Base-by-base conservation (phyloP, 2,888 invertebrate species). In the Kryphioiulus occultus region DNA sequence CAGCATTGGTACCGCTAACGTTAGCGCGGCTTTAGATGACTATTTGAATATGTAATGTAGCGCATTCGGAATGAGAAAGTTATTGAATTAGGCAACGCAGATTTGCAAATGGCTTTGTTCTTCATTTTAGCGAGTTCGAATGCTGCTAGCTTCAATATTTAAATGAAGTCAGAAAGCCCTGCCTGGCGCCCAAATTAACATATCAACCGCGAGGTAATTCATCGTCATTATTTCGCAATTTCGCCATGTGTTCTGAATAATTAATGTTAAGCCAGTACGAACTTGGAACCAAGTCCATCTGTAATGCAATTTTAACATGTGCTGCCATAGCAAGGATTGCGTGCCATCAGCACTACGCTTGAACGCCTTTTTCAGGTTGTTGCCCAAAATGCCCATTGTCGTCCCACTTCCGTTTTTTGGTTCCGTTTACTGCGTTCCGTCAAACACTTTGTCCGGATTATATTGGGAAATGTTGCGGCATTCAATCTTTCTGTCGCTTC, bases 401-500 rank as follows among this genome's bases (percentile, higher is more conserved):
- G 17, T 47, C 15, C 15, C 47, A 17, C 47, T n/a, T 59, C n/a
- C 53, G n/a, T n/a, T 7, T n/a, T 59, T 59, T 59, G n/a, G 19
- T 59, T 59, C 53, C 53, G 53, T n/a, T 59, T n/a, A 59, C 53
- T 19, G n/a, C 7, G n/a, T 59, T n/a, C 53, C n/a, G n/a, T n/a
- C 53, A 59, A 59, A 59, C 53, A 59, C 53, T 59, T 59, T 59
- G 53, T n/a, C 53, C 17, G 53, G 53, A 59, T 59, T n/a, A 59
- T 59, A n/a, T 59, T 59, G 53, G 53, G n/a, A 59, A 59, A 59
- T 59, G 53, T 59, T n/a, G 53, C n/a, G 17, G 53, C n/a, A 59
- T 59, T 59, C 53, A 59, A n/a, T 59, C 22, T 59, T 59, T 59
- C 53, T 59, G 53, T 59, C 53, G 53, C n/a, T n/a, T 59, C 53